Evolutionary conservation across 2,888 invertebrate species (phyloP).

Genomic region (Callyntrura sp.): DNA sequence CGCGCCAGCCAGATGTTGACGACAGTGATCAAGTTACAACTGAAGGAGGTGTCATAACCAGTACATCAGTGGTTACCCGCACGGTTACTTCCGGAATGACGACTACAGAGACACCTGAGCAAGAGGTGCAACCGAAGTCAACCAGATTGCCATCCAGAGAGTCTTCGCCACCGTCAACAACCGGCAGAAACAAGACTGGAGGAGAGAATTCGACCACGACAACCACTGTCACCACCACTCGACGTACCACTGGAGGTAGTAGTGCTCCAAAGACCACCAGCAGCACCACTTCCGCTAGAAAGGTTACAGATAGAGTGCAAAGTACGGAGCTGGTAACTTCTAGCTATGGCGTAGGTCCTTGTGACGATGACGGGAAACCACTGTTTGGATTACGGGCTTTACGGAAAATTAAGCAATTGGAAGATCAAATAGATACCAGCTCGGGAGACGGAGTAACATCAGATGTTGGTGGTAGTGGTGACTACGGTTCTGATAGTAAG

Average conservation of each 20-base stretch:
- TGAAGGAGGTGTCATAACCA: not conserved
- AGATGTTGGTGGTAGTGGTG: not conserved
- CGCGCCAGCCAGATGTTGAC: not conserved
- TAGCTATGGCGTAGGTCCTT: conserved; percentile 93
- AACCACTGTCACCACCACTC: conserved; percentile 77
- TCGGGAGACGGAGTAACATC: conserved; percentile 1
- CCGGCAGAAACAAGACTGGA: not conserved
- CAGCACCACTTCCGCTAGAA: conserved; percentile 45
- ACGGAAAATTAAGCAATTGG: conserved; percentile 84
- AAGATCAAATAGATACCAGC: conserved; percentile 76
- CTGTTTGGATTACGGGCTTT: conserved; percentile 92
- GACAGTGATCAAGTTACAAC: not conserved
- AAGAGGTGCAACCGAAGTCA: conserved; percentile 1
- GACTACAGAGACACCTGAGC: not conserved
- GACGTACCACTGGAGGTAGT: conserved; percentile 55
- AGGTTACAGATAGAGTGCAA: conserved; percentile 78
- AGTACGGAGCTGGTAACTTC: conserved; percentile 88
- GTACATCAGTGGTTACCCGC: not conserved
- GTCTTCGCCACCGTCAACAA: conserved; percentile 15
- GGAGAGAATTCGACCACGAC: not conserved
- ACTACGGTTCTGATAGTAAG: not conserved
- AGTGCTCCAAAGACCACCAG: conserved; percentile 66
- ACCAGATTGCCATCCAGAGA: not conserved
- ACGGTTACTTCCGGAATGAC: conserved; percentile 12
- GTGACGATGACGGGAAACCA: conserved; percentile 92